A percentile compares a stretch with the other conserved stretches of the same genome.
Evolutionary conservation across 92 coral and sea anemone genomes (phyloP).

Genomic region (Plumapathes pennacea): DNA sequence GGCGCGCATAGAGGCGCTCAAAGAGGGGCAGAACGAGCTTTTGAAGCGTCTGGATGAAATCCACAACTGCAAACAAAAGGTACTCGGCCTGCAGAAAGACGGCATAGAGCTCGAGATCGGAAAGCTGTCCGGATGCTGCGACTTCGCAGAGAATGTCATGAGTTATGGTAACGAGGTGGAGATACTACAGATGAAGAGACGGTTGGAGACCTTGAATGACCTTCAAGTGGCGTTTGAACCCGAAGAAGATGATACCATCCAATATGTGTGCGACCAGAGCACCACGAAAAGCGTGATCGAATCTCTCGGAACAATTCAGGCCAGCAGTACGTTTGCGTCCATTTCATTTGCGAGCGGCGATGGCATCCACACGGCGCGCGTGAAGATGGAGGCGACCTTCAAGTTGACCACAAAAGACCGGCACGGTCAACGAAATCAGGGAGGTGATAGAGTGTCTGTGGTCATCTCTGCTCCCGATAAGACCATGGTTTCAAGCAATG

Average conservation of each 20-base stretch:
- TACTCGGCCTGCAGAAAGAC: slow-evolving; percentile 89
- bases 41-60: slow-evolving; percentile 72
- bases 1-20: slow-evolving; percentile 68
- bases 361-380: slow-evolving; percentile 93
- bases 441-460: slow-evolving; percentile 89
- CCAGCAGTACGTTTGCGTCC: slow-evolving; percentile 97
- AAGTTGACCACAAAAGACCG: slow-evolving; percentile 93
- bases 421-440: slow-evolving; percentile 87
- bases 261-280: slow-evolving; percentile 73
- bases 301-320: slow-evolving; percentile 78
- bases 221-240: slow-evolving; percentile 86
- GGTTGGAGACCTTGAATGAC: slow-evolving; percentile 73
- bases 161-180: slow-evolving; percentile 93
- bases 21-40: slow-evolving; percentile 73
- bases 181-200: slow-evolving; percentile 86
- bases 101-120: slow-evolving; percentile 94
- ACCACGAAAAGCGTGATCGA: slow-evolving; percentile 58
- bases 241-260: slow-evolving; percentile 93
- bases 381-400: slow-evolving; percentile 88
- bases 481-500: slow-evolving; percentile 52
- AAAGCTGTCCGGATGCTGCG: slow-evolving; percentile 92
- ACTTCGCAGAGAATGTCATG: slow-evolving; percentile 93
- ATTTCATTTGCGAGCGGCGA: slow-evolving; percentile 96
- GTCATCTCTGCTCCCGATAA: slow-evolving; percentile 87
- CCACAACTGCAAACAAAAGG: slow-evolving; percentile 86